Evolutionary conservation across 2,113 vertebrate genomes (phyloP), one percentile per base, ranked within the genome.

Genomic region (Anhinga rufa): DNA sequence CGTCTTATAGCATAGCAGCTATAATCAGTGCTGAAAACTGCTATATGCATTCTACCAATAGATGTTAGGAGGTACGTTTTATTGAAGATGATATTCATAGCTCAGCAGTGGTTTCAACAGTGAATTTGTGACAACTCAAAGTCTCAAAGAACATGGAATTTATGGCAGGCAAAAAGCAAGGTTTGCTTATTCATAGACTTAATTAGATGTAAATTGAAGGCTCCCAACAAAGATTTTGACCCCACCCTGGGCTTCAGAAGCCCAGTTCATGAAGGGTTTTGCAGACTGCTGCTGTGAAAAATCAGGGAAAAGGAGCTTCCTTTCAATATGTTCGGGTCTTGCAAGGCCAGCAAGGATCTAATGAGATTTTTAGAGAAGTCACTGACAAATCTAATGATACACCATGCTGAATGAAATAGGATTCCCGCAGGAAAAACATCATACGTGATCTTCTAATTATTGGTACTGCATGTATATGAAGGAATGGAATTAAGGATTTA

Each of bases 301-400:
- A 98, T 98, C 94, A 97, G 98, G 71, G 98, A 98, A 96, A 99
- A 98, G 14, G 98, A 99, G 9, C 97, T 99, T 57, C 98, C 98
- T 29, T 99, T 99, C 96, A 98, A 98, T 92, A 98, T 98, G 46
- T 98, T 98, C 13, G 90, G 98, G 42, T 98, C 98, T 21, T 98
- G 98, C 87, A 98, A 99, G 98, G 98, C 98, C 98, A 99, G 44
- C 96, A 99, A 44, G 98, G 98, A 95, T 99, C 98, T 98, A 99
- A 99, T 25, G 99, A 99, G 95, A 98, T 98, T 97, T 99, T 99
- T 98, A 93, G 98, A 79, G 98, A 98, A 4, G 98, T 98, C 81
- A 98, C 99, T 64, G 99, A 99, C 97, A 99, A 99, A 84, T 99
- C 98, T 40, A 99, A 99, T 12, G 98, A 99, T 31, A 98, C 49